Percentiles rank a stretch among this genome's conserved stretches.
These are phyloP conservation scores for Corythoichthys haematopterus DNA, from an alignment of 2,113 vertebrate genomes.

Conservation along the genomic window DNA sequence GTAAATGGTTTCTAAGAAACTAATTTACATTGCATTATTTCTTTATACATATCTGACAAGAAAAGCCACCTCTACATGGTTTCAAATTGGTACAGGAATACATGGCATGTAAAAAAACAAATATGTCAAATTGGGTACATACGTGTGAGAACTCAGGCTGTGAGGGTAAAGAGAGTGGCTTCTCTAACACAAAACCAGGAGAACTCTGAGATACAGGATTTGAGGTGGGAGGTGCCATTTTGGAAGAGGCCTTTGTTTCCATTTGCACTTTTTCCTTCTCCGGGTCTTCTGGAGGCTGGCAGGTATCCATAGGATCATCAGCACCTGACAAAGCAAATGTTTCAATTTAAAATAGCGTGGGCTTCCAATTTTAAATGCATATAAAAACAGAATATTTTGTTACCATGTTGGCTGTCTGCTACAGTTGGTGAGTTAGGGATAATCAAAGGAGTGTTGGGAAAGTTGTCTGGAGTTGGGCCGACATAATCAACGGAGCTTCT, in stretches of 20 bases:
- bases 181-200: slow-evolving; percentile 71
- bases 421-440: slow-evolving; percentile 87
- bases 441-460: slow-evolving; percentile 74
- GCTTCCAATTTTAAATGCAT: background rate
- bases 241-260: slow-evolving; percentile 51
- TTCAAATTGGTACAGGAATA: too few species aligned
- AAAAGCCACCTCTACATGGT: too few species aligned
- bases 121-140: slow-evolving; percentile 34
- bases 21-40: too few species aligned
- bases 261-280: slow-evolving; percentile 49
- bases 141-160: slow-evolving; percentile 95
- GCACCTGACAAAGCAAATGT: slow-evolving; percentile 19
- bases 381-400: background rate
- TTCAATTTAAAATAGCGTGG: background rate
- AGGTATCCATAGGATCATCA: slow-evolving; percentile 75
- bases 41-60: too few species aligned
- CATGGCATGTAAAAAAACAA: background rate
- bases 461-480: slow-evolving; percentile 72
- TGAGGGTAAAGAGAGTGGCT: slow-evolving; percentile 75
- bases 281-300: slow-evolving; percentile 55
- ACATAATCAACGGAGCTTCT: slow-evolving; percentile 80
- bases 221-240: slow-evolving; percentile 70
- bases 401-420: slow-evolving; percentile 71
- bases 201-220: slow-evolving; percentile 79
- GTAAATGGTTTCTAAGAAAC: too few species aligned